Conservation (phyloP, 2,113 vertebrate genomes). For the Eublepharis macularius region DNA sequence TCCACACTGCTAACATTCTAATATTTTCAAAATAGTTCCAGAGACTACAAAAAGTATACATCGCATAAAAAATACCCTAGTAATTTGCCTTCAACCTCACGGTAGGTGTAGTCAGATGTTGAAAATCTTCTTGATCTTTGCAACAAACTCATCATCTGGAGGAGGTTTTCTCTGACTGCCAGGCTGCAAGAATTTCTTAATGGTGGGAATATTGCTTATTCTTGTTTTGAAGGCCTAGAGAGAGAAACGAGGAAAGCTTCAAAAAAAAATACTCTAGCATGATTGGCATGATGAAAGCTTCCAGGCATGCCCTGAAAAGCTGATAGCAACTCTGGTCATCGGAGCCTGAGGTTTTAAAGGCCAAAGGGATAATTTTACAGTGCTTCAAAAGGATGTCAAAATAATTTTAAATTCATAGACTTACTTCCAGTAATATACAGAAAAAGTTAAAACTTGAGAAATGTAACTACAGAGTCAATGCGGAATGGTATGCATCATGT, state of each 20-base stretch:
- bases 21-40: neutral
- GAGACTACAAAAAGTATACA: neutral
- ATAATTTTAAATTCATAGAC: neutral
- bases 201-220: conserved; percentile 76
- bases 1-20: too few species aligned
- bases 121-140: conserved; percentile 68
- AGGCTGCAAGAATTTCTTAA: conserved; percentile 85
- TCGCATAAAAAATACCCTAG: neutral
- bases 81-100: neutral
- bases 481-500: too few species aligned
- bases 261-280: neutral
- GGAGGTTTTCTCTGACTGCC: conserved; percentile 85
- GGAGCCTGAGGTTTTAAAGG: neutral
- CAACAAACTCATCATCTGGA: conserved; percentile 67
- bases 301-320: neutral
- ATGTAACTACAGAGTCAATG: too few species aligned
- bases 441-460: neutral
- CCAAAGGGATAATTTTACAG: neutral
- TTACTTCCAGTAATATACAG: neutral
- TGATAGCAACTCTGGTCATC: neutral
- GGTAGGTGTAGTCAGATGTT: conserved; percentile 26
- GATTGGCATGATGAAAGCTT: conserved; percentile 10
- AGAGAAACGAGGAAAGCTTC: conserved; percentile 27
- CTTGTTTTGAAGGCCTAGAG: conserved; percentile 86
- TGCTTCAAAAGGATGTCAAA: neutral